These are phyloP conservation scores for Sebastes steindachneri DNA, from an alignment of 2,797 vertebrate species.

Conservation along the genomic window DNA sequence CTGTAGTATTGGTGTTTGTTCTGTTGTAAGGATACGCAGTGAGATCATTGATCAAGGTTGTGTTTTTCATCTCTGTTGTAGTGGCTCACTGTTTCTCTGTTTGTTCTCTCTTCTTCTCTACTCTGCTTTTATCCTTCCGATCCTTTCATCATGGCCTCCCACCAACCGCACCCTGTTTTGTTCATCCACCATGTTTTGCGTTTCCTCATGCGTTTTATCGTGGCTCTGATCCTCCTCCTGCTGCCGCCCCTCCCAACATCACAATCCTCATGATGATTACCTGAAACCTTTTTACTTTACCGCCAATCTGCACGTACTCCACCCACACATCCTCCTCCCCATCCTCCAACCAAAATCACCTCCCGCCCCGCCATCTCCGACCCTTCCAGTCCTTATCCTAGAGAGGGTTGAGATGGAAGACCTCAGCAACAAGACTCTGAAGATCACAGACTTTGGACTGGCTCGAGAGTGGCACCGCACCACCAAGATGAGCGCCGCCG, in stretches of 20 bases:
- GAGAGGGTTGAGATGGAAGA: conserved; percentile 94
- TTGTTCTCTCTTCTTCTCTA: conserved; percentile 44
- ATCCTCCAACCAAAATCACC: conserved; percentile 15
- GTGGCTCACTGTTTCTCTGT: conserved; percentile 59
- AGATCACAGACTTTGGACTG: conserved; percentile 99
- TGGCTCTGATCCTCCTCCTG: background rate
- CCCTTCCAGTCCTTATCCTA: conserved; percentile 89
- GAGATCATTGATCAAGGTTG: conserved; percentile 28
- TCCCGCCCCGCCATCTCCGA: background rate
- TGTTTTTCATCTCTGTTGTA: conserved; percentile 47
- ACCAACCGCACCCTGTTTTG: conserved; percentile 49
- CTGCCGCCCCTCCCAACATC: conserved; percentile 33
- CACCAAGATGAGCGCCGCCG: conserved; percentile 98
- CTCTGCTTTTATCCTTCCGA: conserved; percentile 50
- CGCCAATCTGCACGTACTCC: conserved; percentile 9
- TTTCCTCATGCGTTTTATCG: conserved; percentile 19
- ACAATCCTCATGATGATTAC: conserved; percentile 25
- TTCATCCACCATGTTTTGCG: conserved; percentile 28
- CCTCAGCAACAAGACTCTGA: conserved; percentile 95
- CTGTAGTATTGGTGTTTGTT: conserved; percentile 4
- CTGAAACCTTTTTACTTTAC: conserved; percentile 42
- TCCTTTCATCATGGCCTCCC: conserved; percentile 57
- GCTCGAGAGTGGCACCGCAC: conserved; percentile 97
- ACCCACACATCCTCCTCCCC: background rate
- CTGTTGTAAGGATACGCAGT: background rate